Evolutionary conservation across 2,888 invertebrate genomes (phyloP), one percentile per base, ranked within the genome.

Genomic region (Callyntrura sp.): DNA sequence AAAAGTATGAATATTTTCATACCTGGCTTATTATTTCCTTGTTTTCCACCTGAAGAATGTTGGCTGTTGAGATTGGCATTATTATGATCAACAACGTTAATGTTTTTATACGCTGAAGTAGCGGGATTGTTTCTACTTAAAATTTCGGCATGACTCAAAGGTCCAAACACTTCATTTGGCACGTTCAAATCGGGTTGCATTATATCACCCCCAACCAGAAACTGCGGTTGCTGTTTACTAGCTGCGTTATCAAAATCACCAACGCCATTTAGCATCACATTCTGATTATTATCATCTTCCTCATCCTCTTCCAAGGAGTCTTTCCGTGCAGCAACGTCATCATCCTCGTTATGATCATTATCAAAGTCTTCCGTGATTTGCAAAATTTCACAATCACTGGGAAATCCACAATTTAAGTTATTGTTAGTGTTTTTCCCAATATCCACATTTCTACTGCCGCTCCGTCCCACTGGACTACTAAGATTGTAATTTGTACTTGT

Each of bases 141-240:
- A 43, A 88, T 88, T 65, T 88, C 88, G 20, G 88, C 88, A 76
- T 88, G 88, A 73, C 88, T 88, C 83, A 88, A 4, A 11, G 88
- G 88, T 17, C 85, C 85, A 88, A 92, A 92, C 62, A 92, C 91
- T 83, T 92, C 92, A 91, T 92, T 92, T 91, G 91, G 92, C 90
- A 92, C 92, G 57, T 85, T 88, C 65, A 92, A 85, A 85, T 92
- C 92, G 35, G 91, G 70, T 62, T 90, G 90, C 90, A 88, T 88
- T 57, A 88, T 88, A 88, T 88, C 88, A 82, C 88, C 88, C 8
- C 88, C 88, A 8, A 88, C 82, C 14, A 88, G 82, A 88, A 88
- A 88, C 88, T 88, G 82, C n/a, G 88, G 88, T 62, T 35, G 73
- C 73, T 45, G 45, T 73, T 48, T 45, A 2, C 14, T 4, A 76